Base-by-base conservation (phyloP, 1,140 invertebrate species). In the Sminthurinus signatus region DNA sequence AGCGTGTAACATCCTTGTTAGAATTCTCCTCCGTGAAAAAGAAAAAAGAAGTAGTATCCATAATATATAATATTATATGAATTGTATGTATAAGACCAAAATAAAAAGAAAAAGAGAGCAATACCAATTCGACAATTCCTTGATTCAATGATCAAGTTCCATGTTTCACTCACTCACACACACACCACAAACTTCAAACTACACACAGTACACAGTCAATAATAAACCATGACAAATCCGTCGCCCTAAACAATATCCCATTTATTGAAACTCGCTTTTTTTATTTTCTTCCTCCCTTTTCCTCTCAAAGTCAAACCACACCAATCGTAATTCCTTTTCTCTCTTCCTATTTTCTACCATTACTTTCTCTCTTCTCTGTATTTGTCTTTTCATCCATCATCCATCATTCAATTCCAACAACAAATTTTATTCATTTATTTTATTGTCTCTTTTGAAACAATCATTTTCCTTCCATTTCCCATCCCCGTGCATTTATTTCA, bases 111-210 rank as follows among this genome's bases (percentile, higher is more conserved):
- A n/a, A n/a, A n/a, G n/a, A n/a, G n/a, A n/a, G n/a, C n/a, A n/a
- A n/a, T n/a, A n/a, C n/a, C n/a, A n/a, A n/a, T n/a, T n/a, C n/a
- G n/a, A n/a, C n/a, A n/a, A n/a, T 25, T 23, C 27, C 50, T 52
- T 52, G 50, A 52, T 52, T 52, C 50, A 52, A 52, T 52, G 50
- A 52, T 48, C 46, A 48, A 48, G 46, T 48, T 48, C 46, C 10
- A 52, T 52, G 50, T 52, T 52, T 23, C 50, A 19, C 32, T 8
- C 32, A 36, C 5, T 15, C 32, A 36, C 32, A 36, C 32, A 36
- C 32, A 36, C 32, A 36, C 5, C 5, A 8, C 32, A 36, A 36
- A 36, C 32, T 15, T 8, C 32, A 36, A 8, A n/a, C 32, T 36
- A 36, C 32, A 36, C 15, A 36, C 15, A 8, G 15, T 36, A 36